These are phyloP conservation scores for human (Homo sapiens) DNA, from an alignment of 2,113 vertebrate species.

Conservation along the genomic window GRCh38 chr5:137519001-137519500, in stretches of 20 bases:
- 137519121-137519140: too few relatives aligned
- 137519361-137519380: too few relatives aligned
- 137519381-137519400: background rate
- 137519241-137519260: background rate
- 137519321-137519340: background rate
- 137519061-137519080: too few relatives aligned
- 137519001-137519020: too few relatives aligned
- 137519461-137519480: background rate
- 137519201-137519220: background rate
- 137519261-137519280: background rate
- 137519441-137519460: background rate
- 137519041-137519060: too few relatives aligned
- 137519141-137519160: too few relatives aligned
- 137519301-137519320: background rate
- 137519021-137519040: too few relatives aligned
- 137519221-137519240: background rate
- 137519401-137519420: background rate
- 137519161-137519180: too few relatives aligned
- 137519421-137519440: background rate
- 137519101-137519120: too few relatives aligned
- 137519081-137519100: too few relatives aligned
- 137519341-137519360: background rate
- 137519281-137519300: background rate
- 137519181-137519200: background rate
- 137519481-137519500: background rate